Evolutionary conservation across 2,888 invertebrate species (phyloP).

Genomic region (Agonopterix heracliana): DNA sequence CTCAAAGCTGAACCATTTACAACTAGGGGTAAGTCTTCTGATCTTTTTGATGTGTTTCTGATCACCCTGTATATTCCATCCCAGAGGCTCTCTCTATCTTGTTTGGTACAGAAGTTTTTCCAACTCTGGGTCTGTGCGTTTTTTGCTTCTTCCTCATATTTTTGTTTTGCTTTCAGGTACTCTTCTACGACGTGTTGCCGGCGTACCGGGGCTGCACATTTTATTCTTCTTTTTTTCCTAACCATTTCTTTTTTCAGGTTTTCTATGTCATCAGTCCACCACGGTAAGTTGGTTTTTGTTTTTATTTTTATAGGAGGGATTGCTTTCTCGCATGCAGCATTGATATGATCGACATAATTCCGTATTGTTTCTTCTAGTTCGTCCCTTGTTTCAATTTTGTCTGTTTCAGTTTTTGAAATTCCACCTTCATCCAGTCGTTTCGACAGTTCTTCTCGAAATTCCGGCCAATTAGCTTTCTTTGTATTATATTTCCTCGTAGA

Average conservation of each 20-base stretch:
- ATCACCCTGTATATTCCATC: conserved; percentile 12
- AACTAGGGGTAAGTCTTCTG: too few relatives aligned
- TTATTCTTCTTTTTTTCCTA: background rate
- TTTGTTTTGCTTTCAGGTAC: background rate
- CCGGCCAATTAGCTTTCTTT: conserved; percentile 3
- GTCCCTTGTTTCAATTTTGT: too few relatives aligned
- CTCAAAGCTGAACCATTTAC: too few relatives aligned
- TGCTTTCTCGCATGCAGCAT: background rate
- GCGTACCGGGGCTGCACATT: background rate
- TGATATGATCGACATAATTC: too few relatives aligned
- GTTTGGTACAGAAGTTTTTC: conserved; percentile 10
- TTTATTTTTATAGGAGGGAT: background rate
- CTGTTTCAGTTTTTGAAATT: too few relatives aligned
- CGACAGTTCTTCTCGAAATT: conserved; percentile 5
- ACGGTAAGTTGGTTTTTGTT: background rate
- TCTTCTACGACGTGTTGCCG: background rate
- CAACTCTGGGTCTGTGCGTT: conserved; percentile 5
- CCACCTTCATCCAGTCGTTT: too few relatives aligned
- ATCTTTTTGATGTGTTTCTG: too few relatives aligned
- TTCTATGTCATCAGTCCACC: background rate
- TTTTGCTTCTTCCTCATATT: conserved; percentile 2
- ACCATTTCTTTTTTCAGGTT: background rate
- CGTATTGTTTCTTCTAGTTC: too few relatives aligned
- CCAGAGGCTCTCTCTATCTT: conserved; percentile 10
- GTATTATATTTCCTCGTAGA: conserved; percentile 7